These are phyloP conservation scores for Lates japonicus DNA, from an alignment of 2,797 vertebrate genomes.

Conservation along the genomic window DNA sequence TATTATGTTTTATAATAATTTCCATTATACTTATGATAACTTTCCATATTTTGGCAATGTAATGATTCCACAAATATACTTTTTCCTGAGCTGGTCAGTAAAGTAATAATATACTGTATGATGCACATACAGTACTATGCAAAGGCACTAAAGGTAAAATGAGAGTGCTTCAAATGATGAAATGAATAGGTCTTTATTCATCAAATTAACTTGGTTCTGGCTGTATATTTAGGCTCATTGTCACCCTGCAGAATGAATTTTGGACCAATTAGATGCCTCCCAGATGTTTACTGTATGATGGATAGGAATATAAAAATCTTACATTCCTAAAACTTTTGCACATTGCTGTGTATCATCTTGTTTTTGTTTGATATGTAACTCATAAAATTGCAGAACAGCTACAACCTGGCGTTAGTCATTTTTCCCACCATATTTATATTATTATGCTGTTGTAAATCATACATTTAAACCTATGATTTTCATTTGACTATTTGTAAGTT, in stretches of 20 bases:
- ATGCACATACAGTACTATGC: not conserved
- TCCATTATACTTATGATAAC: not conserved
- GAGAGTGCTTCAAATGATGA: too few relatives aligned
- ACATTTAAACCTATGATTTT: not conserved
- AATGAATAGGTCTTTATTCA: too few relatives aligned
- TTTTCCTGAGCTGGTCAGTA: not conserved
- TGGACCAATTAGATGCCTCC: too few relatives aligned
- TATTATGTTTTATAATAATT: not conserved
- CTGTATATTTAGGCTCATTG: not conserved
- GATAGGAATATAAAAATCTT: not conserved
- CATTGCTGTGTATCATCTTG: not conserved
- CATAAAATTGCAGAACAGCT: not conserved
- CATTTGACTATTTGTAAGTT: not conserved
- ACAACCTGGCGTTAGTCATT: not conserved
- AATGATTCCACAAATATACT: not conserved
- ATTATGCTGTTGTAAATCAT: not conserved
- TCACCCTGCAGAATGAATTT: not conserved
- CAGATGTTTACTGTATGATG: not conserved
- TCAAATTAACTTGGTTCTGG: not conserved
- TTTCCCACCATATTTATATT: not conserved
- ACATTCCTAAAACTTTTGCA: not conserved
- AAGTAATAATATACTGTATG: too few relatives aligned
- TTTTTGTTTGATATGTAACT: not conserved
- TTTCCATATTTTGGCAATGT: not conserved
- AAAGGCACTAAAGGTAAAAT: not conserved